Percentiles rank a stretch among this genome's conserved stretches.
Evolutionary conservation across 1,140 invertebrate species (phyloP).

Genomic region (Formica exsecta): DNA sequence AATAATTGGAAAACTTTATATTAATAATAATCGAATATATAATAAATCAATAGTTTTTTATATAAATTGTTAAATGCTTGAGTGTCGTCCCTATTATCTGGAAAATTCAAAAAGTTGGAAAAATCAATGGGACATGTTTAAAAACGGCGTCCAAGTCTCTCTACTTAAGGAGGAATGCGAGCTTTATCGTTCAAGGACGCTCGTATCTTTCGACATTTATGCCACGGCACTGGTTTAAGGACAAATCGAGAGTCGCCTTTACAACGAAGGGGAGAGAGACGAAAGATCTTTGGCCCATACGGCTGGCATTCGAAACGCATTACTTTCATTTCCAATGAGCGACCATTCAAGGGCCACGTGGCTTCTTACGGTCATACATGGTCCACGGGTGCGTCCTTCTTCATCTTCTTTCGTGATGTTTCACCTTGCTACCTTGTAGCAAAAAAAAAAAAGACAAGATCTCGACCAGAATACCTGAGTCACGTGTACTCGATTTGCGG

Average conservation of each 20-base stretch:
- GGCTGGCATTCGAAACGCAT: conserved; percentile 70
- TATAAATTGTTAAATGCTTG: not conserved
- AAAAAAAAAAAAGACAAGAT: conserved; percentile 39
- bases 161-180: conserved; percentile 71
- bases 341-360: conserved; percentile 72
- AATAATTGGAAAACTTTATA: not conserved
- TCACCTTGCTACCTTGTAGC: conserved; percentile 43
- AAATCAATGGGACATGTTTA: not conserved
- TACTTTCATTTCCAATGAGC: conserved; percentile 77
- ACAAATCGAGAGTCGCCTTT: conserved; percentile 66
- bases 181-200: conserved; percentile 79
- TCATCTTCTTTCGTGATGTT: conserved; percentile 51
- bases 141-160: not conserved
- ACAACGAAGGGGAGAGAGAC: conserved; percentile 26
- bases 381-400: conserved; percentile 35
- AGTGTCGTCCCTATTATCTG: not conserved
- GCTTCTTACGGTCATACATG: conserved; percentile 30
- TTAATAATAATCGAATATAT: not conserved
- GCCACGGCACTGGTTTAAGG: conserved; percentile 66
- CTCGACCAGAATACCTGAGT: conserved; percentile 58
- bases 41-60: not conserved
- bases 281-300: conserved; percentile 34
- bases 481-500: conserved; percentile 57
- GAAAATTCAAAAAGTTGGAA: too few species aligned
- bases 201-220: conserved; percentile 69